These are phyloP conservation scores for Argyresthia albistria DNA, from an alignment of 2,888 invertebrate genomes.

Conservation along the genomic window DNA sequence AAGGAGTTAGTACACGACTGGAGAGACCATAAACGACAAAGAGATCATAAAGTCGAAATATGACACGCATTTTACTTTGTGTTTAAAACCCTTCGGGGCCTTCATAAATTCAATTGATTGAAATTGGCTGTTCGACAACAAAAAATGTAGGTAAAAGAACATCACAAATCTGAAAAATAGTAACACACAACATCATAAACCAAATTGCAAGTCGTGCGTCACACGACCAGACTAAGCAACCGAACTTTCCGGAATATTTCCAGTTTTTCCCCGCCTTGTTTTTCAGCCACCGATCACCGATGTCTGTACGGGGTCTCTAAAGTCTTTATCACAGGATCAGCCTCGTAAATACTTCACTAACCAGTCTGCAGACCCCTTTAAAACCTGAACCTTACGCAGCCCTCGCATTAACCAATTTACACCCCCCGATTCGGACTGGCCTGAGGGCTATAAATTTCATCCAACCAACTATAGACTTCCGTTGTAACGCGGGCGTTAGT, in stretches of 20 bases:
- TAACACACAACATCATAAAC: neutral
- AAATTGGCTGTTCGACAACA: no score
- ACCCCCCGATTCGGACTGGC: conserved; percentile 35
- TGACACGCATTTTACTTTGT: no score
- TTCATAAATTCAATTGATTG: no score
- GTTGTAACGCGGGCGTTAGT: conserved; percentile 16
- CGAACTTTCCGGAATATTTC: neutral
- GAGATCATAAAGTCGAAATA: no score
- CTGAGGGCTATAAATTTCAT: conserved; percentile 43
- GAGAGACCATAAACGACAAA: no score
- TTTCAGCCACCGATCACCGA: neutral
- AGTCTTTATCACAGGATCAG: no score
- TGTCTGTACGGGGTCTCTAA: neutral
- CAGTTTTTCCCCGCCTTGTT: neutral
- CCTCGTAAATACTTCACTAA: neutral
- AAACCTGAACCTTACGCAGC: conserved; percentile 7
- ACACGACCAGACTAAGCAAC: neutral
- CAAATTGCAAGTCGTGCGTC: neutral
- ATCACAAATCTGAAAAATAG: no score
- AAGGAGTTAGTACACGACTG: neutral
- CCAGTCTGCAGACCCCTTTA: neutral
- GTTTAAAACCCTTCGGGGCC: no score
- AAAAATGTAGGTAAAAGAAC: no score
- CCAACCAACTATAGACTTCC: conserved; percentile 62
- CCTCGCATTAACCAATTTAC: conserved; percentile 49